Evolutionary conservation across 2,888 invertebrate species (phyloP).

Genomic region (Herminia tarsipennalis): DNA sequence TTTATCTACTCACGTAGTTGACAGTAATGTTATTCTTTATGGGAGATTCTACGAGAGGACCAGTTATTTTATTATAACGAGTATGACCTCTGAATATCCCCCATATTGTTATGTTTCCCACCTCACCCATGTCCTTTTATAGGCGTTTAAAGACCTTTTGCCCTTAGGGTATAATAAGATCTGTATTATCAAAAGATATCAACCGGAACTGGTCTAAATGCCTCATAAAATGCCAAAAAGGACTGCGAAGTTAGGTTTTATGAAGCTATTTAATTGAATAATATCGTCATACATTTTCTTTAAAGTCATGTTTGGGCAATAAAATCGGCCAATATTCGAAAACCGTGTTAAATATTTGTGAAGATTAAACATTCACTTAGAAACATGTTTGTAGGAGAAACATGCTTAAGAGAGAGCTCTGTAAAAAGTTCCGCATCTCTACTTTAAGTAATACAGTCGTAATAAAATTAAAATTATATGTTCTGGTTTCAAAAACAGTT

Average conservation of each 20-base stretch:
- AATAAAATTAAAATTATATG: neutral
- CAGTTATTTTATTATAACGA: neutral
- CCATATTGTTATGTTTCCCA: neutral
- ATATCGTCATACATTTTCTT: neutral
- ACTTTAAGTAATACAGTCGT: too few species aligned
- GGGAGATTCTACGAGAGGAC: neutral
- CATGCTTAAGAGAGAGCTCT: too few species aligned
- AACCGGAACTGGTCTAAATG: slow-evolving; percentile 30
- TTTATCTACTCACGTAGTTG: too few species aligned
- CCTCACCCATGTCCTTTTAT: slow-evolving; percentile 16
- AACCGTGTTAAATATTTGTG: too few species aligned
- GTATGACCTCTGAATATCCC: neutral
- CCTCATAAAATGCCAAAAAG: slow-evolving; percentile 22
- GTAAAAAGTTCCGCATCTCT: too few species aligned
- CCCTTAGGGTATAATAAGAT: slow-evolving; percentile 25
- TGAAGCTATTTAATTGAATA: slow-evolving; percentile 3
- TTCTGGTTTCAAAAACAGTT: slow-evolving; percentile 3
- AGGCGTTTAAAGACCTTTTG: slow-evolving; percentile 13
- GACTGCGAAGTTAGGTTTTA: slow-evolving; percentile 12
- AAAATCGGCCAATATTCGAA: too few species aligned
- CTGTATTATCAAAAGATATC: slow-evolving; percentile 31
- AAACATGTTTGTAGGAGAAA: too few species aligned
- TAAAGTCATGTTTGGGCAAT: too few species aligned
- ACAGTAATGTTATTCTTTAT: too few species aligned
- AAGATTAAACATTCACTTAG: too few species aligned